Base-by-base conservation (phyloP, 2,113 vertebrate genomes). In the Carassius auratus region DNA sequence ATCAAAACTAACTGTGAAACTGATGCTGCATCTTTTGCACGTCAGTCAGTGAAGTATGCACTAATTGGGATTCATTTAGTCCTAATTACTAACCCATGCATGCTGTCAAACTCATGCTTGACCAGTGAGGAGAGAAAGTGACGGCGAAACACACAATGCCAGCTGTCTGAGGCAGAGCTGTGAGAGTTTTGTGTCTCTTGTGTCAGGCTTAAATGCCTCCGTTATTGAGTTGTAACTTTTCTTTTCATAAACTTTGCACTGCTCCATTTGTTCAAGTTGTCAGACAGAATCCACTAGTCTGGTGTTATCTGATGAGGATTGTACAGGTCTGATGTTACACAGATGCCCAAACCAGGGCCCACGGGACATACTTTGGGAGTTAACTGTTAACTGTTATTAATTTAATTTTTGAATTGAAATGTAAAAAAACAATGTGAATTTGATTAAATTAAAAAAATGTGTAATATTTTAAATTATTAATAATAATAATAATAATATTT, bases 1-100 rank as follows among this genome's bases (percentile, higher is more conserved):
- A 69, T 30, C 79, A 8, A 64, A 81, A 23, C 23, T 81, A 66
- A 66, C n/a, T 21, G 74, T 50, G 61, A 19, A 30, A 33, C 42
- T n/a, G 19, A 8, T 61, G 8, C 23, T 26, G 2, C 2, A 36
- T 21, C 12, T n/a, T 78, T 38, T 64, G 77, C 59, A 80, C 59
- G 62, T 9, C 19, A 38, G 55, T 36, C 66, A 45, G 36, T 79
- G 17, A 71, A 71, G 68, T 12, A 52, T 71, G 21, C 23, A 55
- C 78, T 48, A 38, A 76, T n/a, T 62, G 84, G 21, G 48, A 59
- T 21, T 48, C 19, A 87, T 38, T 82, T 74, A 77, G 66, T 64
- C 17, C 3, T 83, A 77, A 83, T 64, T 78, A 42, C 55, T 61
- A 42, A 57, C 17, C 26, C 68, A 77, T 57, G 76, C 26, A n/a